Evolutionary conservation across 2,797 vertebrate species (phyloP).

Genomic region (Trematomus bernacchii): DNA sequence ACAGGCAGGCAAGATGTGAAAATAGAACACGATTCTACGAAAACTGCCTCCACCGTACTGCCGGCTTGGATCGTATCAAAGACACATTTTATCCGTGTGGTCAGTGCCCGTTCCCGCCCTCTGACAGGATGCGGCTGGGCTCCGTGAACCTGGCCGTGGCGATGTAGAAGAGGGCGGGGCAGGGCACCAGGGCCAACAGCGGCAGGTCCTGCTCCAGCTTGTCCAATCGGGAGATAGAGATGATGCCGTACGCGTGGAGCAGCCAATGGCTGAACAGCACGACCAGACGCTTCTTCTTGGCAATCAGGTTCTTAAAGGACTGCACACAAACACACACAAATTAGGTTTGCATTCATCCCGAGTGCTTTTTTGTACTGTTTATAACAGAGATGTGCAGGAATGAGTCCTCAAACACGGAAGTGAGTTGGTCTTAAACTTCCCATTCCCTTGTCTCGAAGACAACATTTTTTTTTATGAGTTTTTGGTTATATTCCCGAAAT

Average conservation of each 20-base stretch:
- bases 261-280: constrained; percentile 98
- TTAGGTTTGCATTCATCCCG: too few species aligned
- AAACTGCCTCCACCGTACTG: neutral
- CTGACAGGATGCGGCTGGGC: constrained; percentile 93
- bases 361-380: too few species aligned
- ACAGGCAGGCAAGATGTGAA: neutral
- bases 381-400: too few species aligned
- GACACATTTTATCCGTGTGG: neutral
- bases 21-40: neutral
- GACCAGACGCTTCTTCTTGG: constrained; percentile 96
- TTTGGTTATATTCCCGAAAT: too few species aligned
- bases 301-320: constrained; percentile 94
- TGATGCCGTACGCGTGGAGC: constrained; percentile 96
- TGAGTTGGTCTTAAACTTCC: too few species aligned
- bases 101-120: constrained; percentile 93
- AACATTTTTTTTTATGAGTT: too few species aligned
- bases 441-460: too few species aligned
- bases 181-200: constrained; percentile 92
- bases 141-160: constrained; percentile 96
- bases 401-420: too few species aligned
- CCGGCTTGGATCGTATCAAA: too few species aligned
- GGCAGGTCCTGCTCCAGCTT: constrained; percentile 94
- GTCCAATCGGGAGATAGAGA: constrained; percentile 96
- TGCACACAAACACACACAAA: constrained; percentile 59
- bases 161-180: constrained; percentile 95